A percentile compares a stretch with the other conserved stretches of the same genome.
phyloP scores from a whole-genome alignment of 2,888 invertebrate species.

The Stomorhina lunata region DNA sequence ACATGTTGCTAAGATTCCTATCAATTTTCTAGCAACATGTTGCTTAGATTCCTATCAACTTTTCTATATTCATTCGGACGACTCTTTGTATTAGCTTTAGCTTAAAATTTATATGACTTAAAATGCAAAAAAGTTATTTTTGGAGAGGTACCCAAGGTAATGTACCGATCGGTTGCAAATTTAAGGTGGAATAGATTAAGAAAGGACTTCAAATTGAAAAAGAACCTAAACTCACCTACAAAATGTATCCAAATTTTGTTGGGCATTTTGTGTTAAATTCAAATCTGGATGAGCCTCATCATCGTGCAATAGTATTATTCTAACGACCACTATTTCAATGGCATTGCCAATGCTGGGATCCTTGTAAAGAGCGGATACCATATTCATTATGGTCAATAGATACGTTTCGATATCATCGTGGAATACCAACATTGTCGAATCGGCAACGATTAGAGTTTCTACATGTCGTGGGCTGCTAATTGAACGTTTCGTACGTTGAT shows the following conservation, averaged over 20 bases:
- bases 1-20: too few species aligned
- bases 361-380: conserved; percentile 92
- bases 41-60: too few species aligned
- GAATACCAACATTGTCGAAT: conserved; percentile 92
- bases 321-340: conserved; percentile 93
- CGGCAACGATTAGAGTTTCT: conserved; percentile 93
- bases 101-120: too few species aligned
- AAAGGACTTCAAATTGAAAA: too few species aligned
- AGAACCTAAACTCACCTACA: conserved; percentile 81
- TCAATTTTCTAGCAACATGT: too few species aligned
- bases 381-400: conserved; percentile 95
- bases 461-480: conserved; percentile 89
- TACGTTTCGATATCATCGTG: conserved; percentile 93
- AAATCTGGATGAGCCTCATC: conserved; percentile 83
- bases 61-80: too few species aligned
- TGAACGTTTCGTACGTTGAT: conserved; percentile 82
- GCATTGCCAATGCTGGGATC: conserved; percentile 94
- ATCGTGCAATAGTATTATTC: conserved; percentile 86
- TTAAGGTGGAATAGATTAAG: too few species aligned
- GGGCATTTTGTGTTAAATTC: conserved; percentile 89
- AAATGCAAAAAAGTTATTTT: neutral
- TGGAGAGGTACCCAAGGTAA: too few species aligned
- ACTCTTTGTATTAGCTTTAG: too few species aligned
- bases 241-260: conserved; percentile 90
- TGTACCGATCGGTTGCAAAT: too few species aligned